Percentiles rank a stretch among this genome's conserved stretches.
These are phyloP conservation scores for Limnephilus rhombicus DNA, from an alignment of 2,888 invertebrate genomes.

Conservation along the genomic window DNA sequence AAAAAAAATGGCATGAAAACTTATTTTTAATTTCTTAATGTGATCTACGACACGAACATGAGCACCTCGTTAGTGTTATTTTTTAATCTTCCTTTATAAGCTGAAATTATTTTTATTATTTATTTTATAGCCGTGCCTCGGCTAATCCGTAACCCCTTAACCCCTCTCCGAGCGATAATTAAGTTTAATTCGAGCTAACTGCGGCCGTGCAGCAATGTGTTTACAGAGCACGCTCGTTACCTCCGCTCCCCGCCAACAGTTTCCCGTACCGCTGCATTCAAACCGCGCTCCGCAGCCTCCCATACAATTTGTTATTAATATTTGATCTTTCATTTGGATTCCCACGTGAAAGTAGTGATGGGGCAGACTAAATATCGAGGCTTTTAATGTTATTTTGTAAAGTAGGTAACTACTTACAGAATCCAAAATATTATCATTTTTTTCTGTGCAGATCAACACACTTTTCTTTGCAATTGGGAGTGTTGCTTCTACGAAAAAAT, in stretches of 20 bases:
- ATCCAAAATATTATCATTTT: no score
- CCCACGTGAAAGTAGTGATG: conserved; percentile 52
- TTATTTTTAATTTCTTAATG: not conserved
- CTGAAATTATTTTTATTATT: not conserved
- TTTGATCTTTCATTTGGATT: conserved; percentile 62
- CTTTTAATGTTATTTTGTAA: not conserved
- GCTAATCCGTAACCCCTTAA: conserved; percentile 55
- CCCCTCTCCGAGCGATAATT: conserved; percentile 60
- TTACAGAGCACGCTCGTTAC: conserved; percentile 56
- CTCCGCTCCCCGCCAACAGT: conserved; percentile 3
- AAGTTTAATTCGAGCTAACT: conserved; percentile 62
- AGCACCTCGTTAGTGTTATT: not conserved
- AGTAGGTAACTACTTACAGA: not conserved
- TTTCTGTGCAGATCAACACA: no score
- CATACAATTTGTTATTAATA: conserved; percentile 59
- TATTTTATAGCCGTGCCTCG: conserved; percentile 23
- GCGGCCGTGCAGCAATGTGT: conserved; percentile 57
- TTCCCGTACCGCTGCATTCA: conserved; percentile 26
- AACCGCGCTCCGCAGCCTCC: conserved; percentile 42
- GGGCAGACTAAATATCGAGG: not conserved
- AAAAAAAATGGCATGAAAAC: not conserved
- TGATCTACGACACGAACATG: not conserved
- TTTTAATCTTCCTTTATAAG: not conserved
- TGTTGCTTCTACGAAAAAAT: not conserved
- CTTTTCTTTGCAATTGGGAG: not conserved